Conservation (phyloP, 2,888 invertebrate genomes). For the Aporophyla lueneburgensis region DNA sequence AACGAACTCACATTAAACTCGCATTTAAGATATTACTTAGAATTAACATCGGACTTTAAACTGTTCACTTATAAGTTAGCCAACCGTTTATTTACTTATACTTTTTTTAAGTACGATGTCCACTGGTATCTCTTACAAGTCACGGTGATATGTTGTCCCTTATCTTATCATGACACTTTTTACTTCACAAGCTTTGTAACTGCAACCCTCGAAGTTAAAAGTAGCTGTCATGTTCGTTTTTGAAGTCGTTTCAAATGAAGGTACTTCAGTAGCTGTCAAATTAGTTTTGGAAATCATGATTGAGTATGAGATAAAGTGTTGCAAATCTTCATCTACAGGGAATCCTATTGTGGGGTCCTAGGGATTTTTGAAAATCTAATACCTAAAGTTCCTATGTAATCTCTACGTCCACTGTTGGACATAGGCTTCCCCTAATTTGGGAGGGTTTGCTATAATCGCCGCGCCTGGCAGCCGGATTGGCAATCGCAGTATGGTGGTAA, state of each 20-base stretch:
- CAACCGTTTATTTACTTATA: constrained; percentile 19
- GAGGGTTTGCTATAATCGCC: no score
- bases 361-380: no score
- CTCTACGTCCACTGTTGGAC: no score
- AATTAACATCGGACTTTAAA: background rate
- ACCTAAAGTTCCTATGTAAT: no score
- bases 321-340: no score
- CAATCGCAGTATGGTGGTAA: no score
- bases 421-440: no score
- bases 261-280: constrained; percentile 32
- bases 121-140: constrained; percentile 22
- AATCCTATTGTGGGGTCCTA: no score
- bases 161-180: constrained; percentile 57
- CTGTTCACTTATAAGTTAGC: background rate
- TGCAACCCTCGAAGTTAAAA: constrained; percentile 13
- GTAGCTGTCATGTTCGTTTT: constrained; percentile 30
- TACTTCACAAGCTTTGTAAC: constrained; percentile 37
- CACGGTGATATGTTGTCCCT: constrained; percentile 33
- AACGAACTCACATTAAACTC: no score
- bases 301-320: constrained; percentile 3
- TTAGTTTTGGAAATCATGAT: constrained; percentile 1
- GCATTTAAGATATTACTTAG: no score
- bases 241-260: constrained; percentile 5
- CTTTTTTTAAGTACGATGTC: constrained; percentile 1
- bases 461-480: no score